Conservation (phyloP, 2,888 invertebrate species). For the Leucozona laternaria region DNA sequence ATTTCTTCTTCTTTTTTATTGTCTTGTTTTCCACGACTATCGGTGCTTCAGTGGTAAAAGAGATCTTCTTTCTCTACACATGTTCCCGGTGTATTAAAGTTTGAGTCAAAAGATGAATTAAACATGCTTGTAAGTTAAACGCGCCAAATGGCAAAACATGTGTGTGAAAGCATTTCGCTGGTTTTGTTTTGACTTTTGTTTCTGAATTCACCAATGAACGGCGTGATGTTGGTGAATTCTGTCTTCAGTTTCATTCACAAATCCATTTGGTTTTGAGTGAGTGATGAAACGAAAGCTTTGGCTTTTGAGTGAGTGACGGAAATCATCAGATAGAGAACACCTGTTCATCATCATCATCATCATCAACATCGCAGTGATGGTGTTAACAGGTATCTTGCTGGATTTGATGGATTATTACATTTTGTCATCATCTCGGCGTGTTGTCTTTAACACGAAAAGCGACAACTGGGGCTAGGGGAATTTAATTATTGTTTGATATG, state of each 20-base stretch:
- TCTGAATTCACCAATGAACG: constrained; percentile 47
- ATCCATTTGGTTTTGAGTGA: constrained; percentile 9
- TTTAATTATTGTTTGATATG: constrained; percentile 51
- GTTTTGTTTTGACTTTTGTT: constrained; percentile 40
- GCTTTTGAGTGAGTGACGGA: constrained; percentile 7
- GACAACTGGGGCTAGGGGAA: constrained; percentile 25
- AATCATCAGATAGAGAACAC: background rate
- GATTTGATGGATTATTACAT: constrained; percentile 68
- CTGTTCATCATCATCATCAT: constrained; percentile 15
- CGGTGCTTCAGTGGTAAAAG: background rate
- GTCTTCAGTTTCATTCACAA: constrained; percentile 66
- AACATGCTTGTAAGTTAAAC: constrained; percentile 45
- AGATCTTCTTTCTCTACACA: constrained; percentile 56
- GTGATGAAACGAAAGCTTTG: background rate
- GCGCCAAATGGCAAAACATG: constrained; percentile 36
- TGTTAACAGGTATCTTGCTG: constrained; percentile 67
- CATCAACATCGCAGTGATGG: background rate
- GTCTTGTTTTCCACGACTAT: constrained; percentile 10
- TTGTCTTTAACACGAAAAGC: constrained; percentile 28
- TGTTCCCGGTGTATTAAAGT: constrained; percentile 42
- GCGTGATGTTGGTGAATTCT: constrained; percentile 54
- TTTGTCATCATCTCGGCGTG: constrained; percentile 60
- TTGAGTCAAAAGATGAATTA: constrained; percentile 32
- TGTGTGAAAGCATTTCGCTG: constrained; percentile 75
- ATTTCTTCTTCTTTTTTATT: constrained; percentile 21